These are phyloP conservation scores for Drosophila leonis DNA, from an alignment of 2,888 invertebrate genomes.

Conservation along the genomic window DNA sequence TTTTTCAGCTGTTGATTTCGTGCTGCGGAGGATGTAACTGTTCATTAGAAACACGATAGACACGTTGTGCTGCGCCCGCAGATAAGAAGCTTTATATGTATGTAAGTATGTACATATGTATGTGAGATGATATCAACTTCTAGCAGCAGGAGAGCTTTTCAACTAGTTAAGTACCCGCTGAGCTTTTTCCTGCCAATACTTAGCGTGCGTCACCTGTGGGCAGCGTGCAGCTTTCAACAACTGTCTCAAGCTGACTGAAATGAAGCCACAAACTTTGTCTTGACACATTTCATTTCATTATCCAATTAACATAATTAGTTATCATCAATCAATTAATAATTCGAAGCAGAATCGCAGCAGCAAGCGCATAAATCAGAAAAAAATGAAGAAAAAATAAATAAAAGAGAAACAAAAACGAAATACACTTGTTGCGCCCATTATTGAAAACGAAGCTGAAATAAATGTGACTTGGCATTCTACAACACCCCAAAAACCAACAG, in stretches of 20 bases:
- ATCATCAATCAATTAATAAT: constrained; percentile 80
- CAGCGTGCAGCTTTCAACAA: constrained; percentile 23
- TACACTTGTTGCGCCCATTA: constrained; percentile 78
- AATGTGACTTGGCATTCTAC: constrained; percentile 71
- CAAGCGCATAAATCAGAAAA: constrained; percentile 71
- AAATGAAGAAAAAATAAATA: neutral
- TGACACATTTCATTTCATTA: constrained; percentile 78
- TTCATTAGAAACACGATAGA: constrained; percentile 58
- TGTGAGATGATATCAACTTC: constrained; percentile 63
- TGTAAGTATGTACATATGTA: neutral
- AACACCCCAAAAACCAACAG: constrained; percentile 52
- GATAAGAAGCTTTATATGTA: constrained; percentile 42
- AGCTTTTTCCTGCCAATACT: constrained; percentile 61
- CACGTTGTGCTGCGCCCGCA: constrained; percentile 33
- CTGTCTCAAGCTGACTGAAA: constrained; percentile 37
- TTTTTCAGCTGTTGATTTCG: constrained; percentile 45
- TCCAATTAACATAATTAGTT: constrained; percentile 79
- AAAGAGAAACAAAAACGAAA: constrained; percentile 51
- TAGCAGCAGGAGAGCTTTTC: constrained; percentile 14
- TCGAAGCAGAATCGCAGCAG: constrained; percentile 47
- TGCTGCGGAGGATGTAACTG: constrained; percentile 78
- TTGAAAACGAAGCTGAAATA: constrained; percentile 70
- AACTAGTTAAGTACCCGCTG: constrained; percentile 23
- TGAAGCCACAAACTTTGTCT: constrained; percentile 50
- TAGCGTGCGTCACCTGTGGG: constrained; percentile 37